Base-by-base conservation (phyloP, 2,888 invertebrate genomes). In the Sericinus montela region DNA sequence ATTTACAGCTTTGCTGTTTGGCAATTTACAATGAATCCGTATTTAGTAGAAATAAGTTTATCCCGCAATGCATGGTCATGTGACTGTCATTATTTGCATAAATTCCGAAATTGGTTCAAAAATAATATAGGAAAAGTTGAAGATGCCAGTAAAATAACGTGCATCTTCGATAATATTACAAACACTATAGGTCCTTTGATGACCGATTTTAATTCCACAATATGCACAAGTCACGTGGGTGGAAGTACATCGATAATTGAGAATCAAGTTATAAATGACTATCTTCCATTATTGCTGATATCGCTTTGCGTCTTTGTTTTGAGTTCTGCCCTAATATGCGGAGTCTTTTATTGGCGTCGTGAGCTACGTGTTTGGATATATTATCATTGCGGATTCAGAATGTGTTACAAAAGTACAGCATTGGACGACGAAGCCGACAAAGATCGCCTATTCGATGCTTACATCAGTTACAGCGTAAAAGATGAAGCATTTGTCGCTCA, bases 381-480 rank as follows among this genome's bases (percentile, higher is more conserved):
- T 67, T 94, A 95, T 48, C 93, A 94, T 58, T 97, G 96, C 78
- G 95, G 97, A 45, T 89, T 96, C 53, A 91, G 95, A 67, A 93
- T 96, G 88, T 97, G 97, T 80, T 95, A 96, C 81, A 94, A 94
- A 78, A 93, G 94, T 25, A 92, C 93, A 5, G 91, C 92, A 19
- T 95, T 94, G 60, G 94, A 95, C 67, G 95, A 95, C 66, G 94
- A 94, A 78, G 93, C 93, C 66, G 94, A 94, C 77, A 94, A 94
- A 82, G 95, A 95, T 80, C 93, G 96, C 62, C 91, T 97, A 41
- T 98, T 96, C 80, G 98, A 99, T 83, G 98, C 97, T 46, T 98
- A 98, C 86, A 93, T 99, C 59, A 95, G 96, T 66, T 98, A 98
- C 87, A 96, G 97, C 73, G 94, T 95, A 53, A 95, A 97, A 80